phyloP scores from a whole-genome alignment of 2,888 invertebrate genomes.

The Copidosoma aretas region DNA sequence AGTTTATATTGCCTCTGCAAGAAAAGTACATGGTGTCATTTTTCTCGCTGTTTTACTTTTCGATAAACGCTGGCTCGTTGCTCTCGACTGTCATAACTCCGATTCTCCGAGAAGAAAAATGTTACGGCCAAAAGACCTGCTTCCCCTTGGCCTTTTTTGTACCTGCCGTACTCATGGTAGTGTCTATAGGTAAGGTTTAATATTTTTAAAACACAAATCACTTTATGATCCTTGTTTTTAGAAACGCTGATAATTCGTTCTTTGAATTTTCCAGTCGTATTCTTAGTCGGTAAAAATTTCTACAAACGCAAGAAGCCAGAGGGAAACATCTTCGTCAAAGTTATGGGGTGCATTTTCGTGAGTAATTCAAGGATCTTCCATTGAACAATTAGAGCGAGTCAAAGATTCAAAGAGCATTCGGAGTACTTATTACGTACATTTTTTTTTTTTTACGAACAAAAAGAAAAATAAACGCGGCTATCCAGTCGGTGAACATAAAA shows the following conservation, averaged over 20 bases:
- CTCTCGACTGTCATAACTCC: conserved; percentile 90
- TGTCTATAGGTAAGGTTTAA: conserved; percentile 74
- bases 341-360: conserved; percentile 79
- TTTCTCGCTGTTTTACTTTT: conserved; percentile 93
- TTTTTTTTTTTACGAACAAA: neutral
- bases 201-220: too few relatives aligned
- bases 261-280: conserved; percentile 72
- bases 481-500: too few relatives aligned
- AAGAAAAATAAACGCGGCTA: neutral
- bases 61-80: conserved; percentile 90
- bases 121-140: conserved; percentile 79
- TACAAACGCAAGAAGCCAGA: conserved; percentile 81
- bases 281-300: conserved; percentile 76
- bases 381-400: too few relatives aligned
- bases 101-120: conserved; percentile 79
- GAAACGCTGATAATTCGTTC: neutral
- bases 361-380: conserved; percentile 60
- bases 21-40: conserved; percentile 79
- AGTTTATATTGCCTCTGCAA: conserved; percentile 84
- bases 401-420: neutral
- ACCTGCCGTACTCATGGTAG: conserved; percentile 84
- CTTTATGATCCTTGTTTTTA: neutral
- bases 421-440: neutral
- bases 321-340: conserved; percentile 83
- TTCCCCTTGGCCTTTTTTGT: conserved; percentile 89